Evolutionary conservation across 2,113 vertebrate species (phyloP).

Genomic region (Melanerpes aurifrons): DNA sequence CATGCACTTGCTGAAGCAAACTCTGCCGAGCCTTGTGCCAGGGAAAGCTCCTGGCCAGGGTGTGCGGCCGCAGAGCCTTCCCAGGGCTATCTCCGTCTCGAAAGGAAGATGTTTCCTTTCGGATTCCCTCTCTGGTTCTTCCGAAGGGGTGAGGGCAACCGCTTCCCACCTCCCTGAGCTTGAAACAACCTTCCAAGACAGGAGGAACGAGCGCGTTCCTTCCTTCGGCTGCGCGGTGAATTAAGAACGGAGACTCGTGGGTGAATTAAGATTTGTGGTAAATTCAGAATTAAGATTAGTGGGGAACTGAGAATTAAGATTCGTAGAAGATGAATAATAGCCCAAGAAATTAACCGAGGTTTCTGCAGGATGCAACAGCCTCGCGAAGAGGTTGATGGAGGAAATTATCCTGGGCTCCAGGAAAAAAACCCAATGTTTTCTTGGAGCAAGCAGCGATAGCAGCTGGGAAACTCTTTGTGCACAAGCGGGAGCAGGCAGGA

Average conservation of each 20-base stretch:
- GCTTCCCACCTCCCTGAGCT: neutral
- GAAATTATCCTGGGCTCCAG: neutral
- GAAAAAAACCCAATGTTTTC: neutral
- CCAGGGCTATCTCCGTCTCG: neutral
- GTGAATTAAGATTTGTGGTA: too few species aligned
- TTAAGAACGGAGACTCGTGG: too few species aligned
- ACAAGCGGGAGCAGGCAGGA: neutral
- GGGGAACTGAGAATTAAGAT: too few species aligned
- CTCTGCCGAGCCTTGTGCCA: neutral
- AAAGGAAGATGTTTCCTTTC: neutral
- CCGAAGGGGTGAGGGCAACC: neutral
- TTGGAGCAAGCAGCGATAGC: neutral
- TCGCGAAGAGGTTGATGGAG: neutral
- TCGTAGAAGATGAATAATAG: neutral
- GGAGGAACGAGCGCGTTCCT: neutral
- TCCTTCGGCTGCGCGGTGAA: neutral
- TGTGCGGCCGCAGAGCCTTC: neutral
- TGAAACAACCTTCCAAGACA: neutral
- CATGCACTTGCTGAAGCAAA: constrained; percentile 16
- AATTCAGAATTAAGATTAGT: too few species aligned
- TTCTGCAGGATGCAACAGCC: neutral
- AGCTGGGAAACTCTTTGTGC: neutral
- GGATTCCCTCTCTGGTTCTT: neutral
- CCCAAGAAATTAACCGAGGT: neutral
- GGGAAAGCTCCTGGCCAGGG: neutral